These are phyloP conservation scores for Trematocara nigrifrons DNA, from an alignment of 2,113 vertebrate genomes.

Conservation along the genomic window DNA sequence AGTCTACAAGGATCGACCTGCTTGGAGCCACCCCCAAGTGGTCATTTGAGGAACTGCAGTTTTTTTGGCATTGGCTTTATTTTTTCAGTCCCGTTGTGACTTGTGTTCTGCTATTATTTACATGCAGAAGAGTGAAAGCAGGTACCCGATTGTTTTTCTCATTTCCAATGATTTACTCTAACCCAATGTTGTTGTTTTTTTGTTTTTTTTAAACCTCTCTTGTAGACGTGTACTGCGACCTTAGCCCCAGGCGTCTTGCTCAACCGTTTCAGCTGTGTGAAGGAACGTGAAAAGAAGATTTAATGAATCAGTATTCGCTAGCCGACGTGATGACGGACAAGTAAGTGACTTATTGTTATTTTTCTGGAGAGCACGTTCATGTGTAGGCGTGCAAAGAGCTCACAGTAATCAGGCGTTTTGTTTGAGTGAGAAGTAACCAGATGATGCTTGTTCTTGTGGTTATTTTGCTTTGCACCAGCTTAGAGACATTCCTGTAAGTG, in stretches of 20 bases:
- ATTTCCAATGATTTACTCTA: neutral
- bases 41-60: neutral
- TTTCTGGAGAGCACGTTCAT: neutral
- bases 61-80: neutral
- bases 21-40: neutral
- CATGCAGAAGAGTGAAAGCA: neutral
- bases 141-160: neutral
- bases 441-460: conserved; percentile 17
- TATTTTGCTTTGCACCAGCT: neutral
- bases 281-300: conserved; percentile 41
- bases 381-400: neutral
- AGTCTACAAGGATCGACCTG: neutral
- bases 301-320: conserved; percentile 72
- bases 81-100: neutral
- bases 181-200: neutral
- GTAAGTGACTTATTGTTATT: conserved; percentile 60
- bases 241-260: neutral
- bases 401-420: conserved; percentile 10
- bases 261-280: conserved; percentile 33
- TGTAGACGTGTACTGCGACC: conserved; percentile 33
- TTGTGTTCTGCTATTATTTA: neutral
- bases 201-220: neutral
- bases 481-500: conserved; percentile 9
- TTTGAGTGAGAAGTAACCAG: conserved; percentile 26
- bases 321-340: conserved; percentile 75